Evolutionary conservation across 2,888 invertebrate genomes (phyloP).

Genomic region (Marasmarcha lunaedactyla): DNA sequence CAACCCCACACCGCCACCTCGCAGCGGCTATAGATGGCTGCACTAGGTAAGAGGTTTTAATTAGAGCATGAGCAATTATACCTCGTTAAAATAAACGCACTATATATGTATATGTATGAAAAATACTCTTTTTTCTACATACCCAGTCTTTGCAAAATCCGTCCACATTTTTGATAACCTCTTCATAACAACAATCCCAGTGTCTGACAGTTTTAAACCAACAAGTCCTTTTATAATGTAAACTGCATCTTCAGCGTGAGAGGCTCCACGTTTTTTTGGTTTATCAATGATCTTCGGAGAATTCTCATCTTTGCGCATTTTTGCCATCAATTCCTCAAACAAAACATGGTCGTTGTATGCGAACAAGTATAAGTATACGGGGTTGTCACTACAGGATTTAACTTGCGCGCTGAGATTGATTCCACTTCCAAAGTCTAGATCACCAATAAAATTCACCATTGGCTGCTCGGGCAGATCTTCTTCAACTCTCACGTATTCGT

Average conservation of each 20-base stretch:
- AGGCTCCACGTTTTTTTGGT: conserved; percentile 22
- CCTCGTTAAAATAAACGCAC: no score
- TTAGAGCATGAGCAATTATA: no score
- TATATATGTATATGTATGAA: no score
- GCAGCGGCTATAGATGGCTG: no score
- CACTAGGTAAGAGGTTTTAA: no score
- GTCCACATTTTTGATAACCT: conserved; percentile 41
- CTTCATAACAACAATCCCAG: no score
- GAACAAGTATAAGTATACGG: conserved; percentile 30
- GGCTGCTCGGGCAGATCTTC: conserved; percentile 20
- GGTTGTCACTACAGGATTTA: conserved; percentile 18
- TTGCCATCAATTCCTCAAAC: conserved; percentile 17
- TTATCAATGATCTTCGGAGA: conserved; percentile 6
- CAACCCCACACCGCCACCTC: no score
- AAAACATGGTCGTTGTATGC: conserved; percentile 31
- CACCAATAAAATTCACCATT: conserved; percentile 31
- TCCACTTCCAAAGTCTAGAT: conserved; percentile 31
- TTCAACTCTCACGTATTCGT: conserved; percentile 15
- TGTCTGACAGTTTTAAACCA: no score
- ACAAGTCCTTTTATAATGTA: conserved; percentile 21
- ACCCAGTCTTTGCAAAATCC: conserved; percentile 38
- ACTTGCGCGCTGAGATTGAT: conserved; percentile 23
- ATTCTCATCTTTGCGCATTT: no score
- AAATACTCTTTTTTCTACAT: no score
- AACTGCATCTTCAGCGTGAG: conserved; percentile 30